A percentile compares a stretch with the other conserved stretches of the same genome.
Evolutionary conservation across 2,888 invertebrate species (phyloP).

Genomic region (Cerastis rubricosa): DNA sequence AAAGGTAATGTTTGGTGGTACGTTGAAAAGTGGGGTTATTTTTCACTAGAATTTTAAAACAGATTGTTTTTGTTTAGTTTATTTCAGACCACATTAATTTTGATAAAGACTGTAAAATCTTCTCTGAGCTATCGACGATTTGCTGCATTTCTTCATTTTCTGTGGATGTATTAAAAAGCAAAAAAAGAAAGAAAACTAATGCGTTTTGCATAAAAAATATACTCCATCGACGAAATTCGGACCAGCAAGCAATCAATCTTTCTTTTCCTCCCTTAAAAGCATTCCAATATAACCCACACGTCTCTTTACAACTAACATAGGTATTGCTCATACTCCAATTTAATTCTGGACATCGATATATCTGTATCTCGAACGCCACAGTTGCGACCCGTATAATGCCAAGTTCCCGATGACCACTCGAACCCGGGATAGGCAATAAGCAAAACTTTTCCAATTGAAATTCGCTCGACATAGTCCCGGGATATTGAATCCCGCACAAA

Average conservation of each 20-base stretch:
- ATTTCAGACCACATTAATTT: not conserved
- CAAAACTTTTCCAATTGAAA: conserved; percentile 74
- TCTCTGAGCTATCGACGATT: not conserved
- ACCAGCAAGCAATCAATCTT: conserved; percentile 48
- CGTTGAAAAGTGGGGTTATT: conserved; percentile 24
- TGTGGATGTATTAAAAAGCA: not conserved
- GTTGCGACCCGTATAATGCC: conserved; percentile 29
- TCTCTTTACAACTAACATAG: conserved; percentile 6
- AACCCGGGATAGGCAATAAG: conserved; percentile 56
- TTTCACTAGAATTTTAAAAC: not conserved
- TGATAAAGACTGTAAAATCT: not conserved
- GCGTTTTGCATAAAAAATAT: conserved; percentile 3
- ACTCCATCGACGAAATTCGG: conserved; percentile 15
- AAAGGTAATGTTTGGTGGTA: conserved; percentile 30
- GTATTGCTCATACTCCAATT: conserved; percentile 22
- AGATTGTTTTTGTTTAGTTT: not conserved
- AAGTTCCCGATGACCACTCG: conserved; percentile 44
- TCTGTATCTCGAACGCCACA: conserved; percentile 7
- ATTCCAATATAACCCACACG: conserved; percentile 38
- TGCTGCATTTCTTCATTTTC: not conserved
- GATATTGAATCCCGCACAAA: conserved; percentile 66
- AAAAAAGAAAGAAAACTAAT: not conserved
- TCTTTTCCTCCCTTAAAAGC: conserved; percentile 50
- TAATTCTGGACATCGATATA: conserved; percentile 41
- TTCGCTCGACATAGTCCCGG: conserved; percentile 64